Conservation (phyloP, 2,888 invertebrate genomes). For the Macaria liturata region DNA sequence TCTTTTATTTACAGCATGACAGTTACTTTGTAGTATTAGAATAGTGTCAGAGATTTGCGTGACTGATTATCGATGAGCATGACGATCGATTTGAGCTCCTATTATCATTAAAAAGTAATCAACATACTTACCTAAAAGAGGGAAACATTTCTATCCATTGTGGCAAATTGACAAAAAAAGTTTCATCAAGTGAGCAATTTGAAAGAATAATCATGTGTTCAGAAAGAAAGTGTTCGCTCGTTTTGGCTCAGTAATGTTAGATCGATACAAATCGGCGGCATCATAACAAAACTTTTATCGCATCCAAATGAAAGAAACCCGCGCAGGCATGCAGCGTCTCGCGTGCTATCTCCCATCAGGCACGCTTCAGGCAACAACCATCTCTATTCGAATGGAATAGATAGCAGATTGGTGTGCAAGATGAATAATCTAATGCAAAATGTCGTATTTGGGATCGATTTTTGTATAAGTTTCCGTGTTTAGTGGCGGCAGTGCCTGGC, state of each 20-base stretch:
- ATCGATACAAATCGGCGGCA: constrained; percentile 29
- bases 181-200: no score
- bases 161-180: no score
- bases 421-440: constrained; percentile 40
- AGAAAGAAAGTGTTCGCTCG: no score
- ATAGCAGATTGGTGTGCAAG: constrained; percentile 24
- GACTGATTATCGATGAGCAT: no score
- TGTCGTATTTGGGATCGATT: constrained; percentile 62
- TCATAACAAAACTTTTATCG: constrained; percentile 37
- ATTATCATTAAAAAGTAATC: no score
- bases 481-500: constrained; percentile 25
- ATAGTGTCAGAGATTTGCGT: no score
- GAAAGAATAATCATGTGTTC: no score
- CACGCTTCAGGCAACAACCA: constrained; percentile 15
- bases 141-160: no score
- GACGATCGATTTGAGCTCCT: no score
- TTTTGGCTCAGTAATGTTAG: constrained; percentile 10
- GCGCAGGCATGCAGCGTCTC: constrained; percentile 38
- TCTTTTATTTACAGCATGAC: no score
- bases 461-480: constrained; percentile 51
- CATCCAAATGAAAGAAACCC: constrained; percentile 28
- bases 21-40: no score
- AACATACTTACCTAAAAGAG: no score
- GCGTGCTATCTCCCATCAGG: constrained; percentile 43
- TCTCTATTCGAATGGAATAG: constrained; percentile 27